phyloP scores from a whole-genome alignment of 1,140 invertebrate genomes.

The Drosophila funebris region DNA sequence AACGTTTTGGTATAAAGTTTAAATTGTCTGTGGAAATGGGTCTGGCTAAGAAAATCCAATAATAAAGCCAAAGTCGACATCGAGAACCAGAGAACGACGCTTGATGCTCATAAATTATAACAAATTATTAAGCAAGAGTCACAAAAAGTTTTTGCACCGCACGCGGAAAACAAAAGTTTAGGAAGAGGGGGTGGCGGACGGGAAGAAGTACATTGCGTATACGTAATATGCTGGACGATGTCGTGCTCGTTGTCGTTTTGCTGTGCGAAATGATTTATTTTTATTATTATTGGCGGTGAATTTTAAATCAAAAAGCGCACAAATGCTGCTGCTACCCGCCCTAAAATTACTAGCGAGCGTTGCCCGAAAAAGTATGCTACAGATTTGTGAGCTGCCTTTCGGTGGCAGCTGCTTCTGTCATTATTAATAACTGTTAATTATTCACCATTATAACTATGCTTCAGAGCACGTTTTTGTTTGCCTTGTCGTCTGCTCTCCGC shows the following conservation, averaged over 20 bases:
- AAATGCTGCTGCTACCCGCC: slow-evolving; percentile 32
- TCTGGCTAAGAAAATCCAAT: slow-evolving; percentile 53
- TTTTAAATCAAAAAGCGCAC: slow-evolving; percentile 75
- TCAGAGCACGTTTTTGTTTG: slow-evolving; percentile 50
- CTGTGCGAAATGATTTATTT: slow-evolving; percentile 65
- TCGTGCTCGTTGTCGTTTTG: slow-evolving; percentile 20
- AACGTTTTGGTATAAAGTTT: slow-evolving; percentile 72
- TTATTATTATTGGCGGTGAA: slow-evolving; percentile 81
- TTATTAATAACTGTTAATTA: slow-evolving; percentile 83
- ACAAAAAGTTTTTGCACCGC: slow-evolving; percentile 58
- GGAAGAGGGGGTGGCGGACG: neutral
- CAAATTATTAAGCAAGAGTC: slow-evolving; percentile 74
- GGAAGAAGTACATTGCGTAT: slow-evolving; percentile 44
- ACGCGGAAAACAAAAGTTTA: slow-evolving; percentile 45
- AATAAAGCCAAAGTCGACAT: slow-evolving; percentile 54
- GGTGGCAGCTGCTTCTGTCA: slow-evolving; percentile 78
- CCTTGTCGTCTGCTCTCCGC: slow-evolving; percentile 24
- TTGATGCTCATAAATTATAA: slow-evolving; percentile 65
- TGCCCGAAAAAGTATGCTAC: slow-evolving; percentile 58
- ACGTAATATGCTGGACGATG: slow-evolving; percentile 32
- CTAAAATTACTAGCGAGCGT: slow-evolving; percentile 18
- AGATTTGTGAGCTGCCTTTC: slow-evolving; percentile 58
- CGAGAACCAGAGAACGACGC: neutral
- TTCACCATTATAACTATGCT: slow-evolving; percentile 77
- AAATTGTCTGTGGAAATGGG: slow-evolving; percentile 59